These are phyloP conservation scores for Globodera rostochiensis DNA, from an alignment of 1,140 invertebrate genomes.

Conservation along the genomic window DNA sequence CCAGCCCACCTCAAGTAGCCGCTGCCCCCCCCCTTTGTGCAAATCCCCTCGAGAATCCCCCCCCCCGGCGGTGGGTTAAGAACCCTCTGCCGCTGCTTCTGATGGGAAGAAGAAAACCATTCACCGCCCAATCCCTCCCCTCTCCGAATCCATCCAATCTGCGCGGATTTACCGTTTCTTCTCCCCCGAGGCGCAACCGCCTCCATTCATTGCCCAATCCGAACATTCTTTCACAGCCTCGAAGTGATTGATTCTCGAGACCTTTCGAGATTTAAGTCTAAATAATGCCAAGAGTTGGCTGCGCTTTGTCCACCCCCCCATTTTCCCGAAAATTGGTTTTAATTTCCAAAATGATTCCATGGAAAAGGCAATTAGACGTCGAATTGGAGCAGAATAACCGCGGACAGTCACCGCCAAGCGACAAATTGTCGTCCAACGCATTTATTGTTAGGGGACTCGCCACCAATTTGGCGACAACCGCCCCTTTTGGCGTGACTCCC, in stretches of 20 bases:
- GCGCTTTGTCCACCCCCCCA: too few species aligned
- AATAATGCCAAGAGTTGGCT: too few species aligned
- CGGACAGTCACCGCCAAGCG: slow-evolving; percentile 1
- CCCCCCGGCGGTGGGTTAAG: slow-evolving; percentile 4
- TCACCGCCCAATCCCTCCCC: slow-evolving; percentile 4
- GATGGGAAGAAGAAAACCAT: slow-evolving; percentile 8
- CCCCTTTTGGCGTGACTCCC: neutral
- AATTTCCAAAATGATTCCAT: neutral
- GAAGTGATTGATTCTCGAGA: too few species aligned
- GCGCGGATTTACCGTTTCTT: slow-evolving; percentile 9
- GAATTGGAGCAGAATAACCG: slow-evolving; percentile 14
- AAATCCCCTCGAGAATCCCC: neutral
- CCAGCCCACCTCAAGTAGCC: neutral
- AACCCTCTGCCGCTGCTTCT: slow-evolving; percentile 1
- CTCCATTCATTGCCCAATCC: neutral
- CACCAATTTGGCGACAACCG: too few species aligned
- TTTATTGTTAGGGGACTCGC: too few species aligned
- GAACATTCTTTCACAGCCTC: too few species aligned
- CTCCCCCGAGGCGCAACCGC: neutral
- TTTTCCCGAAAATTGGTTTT: neutral
- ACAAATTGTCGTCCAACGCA: neutral
- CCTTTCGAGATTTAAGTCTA: too few species aligned
- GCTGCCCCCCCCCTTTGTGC: neutral
- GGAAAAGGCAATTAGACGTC: neutral
- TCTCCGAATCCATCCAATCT: neutral